Percentiles rank a stretch among this genome's conserved stretches.
Evolutionary conservation across 2,113 vertebrate species (phyloP).

Genomic region (Acanthisitta chloris): DNA sequence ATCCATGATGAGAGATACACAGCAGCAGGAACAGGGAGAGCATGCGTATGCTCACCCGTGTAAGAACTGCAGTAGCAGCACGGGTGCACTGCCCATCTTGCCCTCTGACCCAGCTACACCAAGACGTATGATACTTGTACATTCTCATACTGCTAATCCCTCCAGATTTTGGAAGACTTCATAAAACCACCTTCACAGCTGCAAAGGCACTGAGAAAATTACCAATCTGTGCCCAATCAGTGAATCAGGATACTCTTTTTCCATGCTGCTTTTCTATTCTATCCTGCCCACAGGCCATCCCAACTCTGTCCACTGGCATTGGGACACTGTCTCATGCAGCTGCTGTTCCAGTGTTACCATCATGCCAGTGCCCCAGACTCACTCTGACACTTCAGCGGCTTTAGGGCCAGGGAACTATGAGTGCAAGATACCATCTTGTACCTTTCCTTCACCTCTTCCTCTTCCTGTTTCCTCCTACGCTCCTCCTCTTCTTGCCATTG

Average conservation of each 20-base stretch:
- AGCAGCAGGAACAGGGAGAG: neutral
- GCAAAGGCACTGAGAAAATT: neutral
- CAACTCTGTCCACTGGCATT: neutral
- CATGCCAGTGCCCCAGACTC: neutral
- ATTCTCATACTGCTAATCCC: neutral
- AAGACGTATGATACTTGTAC: neutral
- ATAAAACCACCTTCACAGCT: neutral
- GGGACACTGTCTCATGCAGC: neutral
- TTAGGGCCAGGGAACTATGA: neutral
- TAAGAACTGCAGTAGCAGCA: neutral
- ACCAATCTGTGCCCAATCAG: neutral
- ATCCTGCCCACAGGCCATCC: neutral
- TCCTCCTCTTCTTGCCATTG: conserved; percentile 65
- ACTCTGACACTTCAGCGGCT: neutral
- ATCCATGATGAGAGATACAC: neutral
- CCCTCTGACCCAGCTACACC: neutral
- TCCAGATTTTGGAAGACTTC: neutral
- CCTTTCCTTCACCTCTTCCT: conserved; percentile 67
- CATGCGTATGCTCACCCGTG: fast-evolving
- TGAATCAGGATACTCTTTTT: neutral
- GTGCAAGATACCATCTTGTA: neutral
- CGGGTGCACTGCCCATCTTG: neutral
- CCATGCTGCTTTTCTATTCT: neutral
- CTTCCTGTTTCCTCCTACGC: conserved; percentile 64
- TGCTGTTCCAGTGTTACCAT: neutral